Evolutionary conservation across 2,113 vertebrate genomes (phyloP).

Genomic region (Hypanus sabinus): DNA sequence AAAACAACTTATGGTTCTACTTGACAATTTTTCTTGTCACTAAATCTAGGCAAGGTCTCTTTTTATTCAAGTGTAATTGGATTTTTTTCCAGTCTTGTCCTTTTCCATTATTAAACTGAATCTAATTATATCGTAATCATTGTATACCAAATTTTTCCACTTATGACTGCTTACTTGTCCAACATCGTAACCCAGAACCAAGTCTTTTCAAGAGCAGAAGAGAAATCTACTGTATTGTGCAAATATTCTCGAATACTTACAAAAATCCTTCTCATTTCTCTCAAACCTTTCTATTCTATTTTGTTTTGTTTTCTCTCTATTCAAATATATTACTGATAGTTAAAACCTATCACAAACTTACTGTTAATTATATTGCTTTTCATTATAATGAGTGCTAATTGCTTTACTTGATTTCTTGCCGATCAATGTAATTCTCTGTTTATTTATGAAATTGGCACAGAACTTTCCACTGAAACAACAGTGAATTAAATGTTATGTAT

Average conservation of each 20-base stretch:
- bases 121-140: background rate
- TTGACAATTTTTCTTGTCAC: background rate
- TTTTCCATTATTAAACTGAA: background rate
- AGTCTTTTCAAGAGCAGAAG: background rate
- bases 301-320: background rate
- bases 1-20: background rate
- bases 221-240: background rate
- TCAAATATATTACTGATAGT: background rate
- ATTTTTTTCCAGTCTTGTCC: background rate
- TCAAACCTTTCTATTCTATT: too few relatives aligned
- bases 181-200: background rate
- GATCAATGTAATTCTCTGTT: background rate
- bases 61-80: background rate
- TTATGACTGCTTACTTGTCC: background rate
- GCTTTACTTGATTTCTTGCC: background rate
- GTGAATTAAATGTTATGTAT: background rate
- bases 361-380: background rate
- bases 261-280: background rate
- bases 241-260: background rate
- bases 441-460: background rate
- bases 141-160: background rate
- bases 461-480: background rate
- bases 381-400: background rate
- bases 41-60: background rate
- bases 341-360: background rate